Evolutionary conservation across 2,888 invertebrate genomes (phyloP), one percentile per base, ranked within the genome.

Genomic region (Lampropteryx suffumata): DNA sequence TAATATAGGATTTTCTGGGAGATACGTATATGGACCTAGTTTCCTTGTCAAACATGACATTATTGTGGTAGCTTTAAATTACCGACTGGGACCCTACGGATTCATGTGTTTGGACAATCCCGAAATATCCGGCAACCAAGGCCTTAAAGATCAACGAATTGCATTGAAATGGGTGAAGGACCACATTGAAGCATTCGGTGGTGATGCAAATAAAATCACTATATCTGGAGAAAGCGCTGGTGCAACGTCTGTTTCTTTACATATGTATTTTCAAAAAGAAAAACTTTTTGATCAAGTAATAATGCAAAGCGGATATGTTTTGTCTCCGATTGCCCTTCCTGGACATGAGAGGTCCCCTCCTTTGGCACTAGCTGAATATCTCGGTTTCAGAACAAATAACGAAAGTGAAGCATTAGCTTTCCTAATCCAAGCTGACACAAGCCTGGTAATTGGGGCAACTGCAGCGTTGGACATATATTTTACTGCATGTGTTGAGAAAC

Each of bases 221-320:
- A 44, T 84, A 44, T 71, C 69, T 46, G 84, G 83, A 1, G 72
- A 76, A 26, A 83, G 84, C 43, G 78, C 83, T 26, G 84, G 84
- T 0, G 73, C 59, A 2, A 52, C 24, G 14, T 72, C 80, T 0
- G 73, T 73, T 1, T 76, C 79, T 57, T 56, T 75, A 0, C 82
- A 81, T 17, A 53, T 82, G n/a, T 33, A 33, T 17, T 17, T 3
- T 9, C 58, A 63, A 1, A 33, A 71, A 24, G 76, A 78, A 55
- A 71, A 70, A 21, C 48, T 82, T 11, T 84, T 76, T 42, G 64
- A 76, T 41, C 66, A 76, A 48, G 70, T 67, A 0, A 80, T 84
- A 11, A 41, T 76, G 44, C 78, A 83, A 57, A 84, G 83, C 46
- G 82, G 79, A 0, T 59, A 61, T 8, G 45, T 70, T 1, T 21